Conservation (phyloP, 2,797 vertebrate genomes). For the Adelosebastes latens region DNA sequence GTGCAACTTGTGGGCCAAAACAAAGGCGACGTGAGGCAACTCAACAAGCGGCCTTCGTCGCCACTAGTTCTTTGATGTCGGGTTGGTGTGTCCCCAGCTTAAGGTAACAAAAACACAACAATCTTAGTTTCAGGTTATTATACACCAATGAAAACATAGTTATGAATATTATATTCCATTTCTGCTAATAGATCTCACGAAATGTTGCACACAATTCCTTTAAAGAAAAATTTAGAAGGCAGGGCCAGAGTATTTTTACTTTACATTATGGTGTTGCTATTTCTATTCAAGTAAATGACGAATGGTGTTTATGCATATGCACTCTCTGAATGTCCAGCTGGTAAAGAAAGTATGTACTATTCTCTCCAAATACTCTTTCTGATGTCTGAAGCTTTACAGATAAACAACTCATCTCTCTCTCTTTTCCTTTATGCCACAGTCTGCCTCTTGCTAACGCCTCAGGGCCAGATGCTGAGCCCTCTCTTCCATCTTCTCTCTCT, state of each 20-base stretch:
- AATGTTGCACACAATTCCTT: too few species aligned
- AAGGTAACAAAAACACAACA: too few species aligned
- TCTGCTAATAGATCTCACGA: too few species aligned
- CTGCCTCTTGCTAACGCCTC: constrained; percentile 46
- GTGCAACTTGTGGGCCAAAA: too few species aligned
- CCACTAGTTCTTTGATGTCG: too few species aligned
- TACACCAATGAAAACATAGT: too few species aligned
- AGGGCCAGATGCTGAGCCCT: constrained; percentile 51
- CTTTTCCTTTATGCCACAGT: constrained; percentile 20
- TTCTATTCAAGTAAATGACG: background rate
- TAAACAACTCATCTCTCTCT: constrained; percentile 38
- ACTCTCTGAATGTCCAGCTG: background rate
- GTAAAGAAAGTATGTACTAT: constrained; percentile 10
- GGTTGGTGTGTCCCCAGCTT: too few species aligned
- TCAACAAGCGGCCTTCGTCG: too few species aligned
- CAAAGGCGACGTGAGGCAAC: too few species aligned
- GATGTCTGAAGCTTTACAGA: constrained; percentile 37
- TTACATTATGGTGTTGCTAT: background rate
- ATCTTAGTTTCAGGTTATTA: too few species aligned
- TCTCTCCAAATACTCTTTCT: constrained; percentile 22
- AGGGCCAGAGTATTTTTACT: background rate
- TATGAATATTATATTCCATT: too few species aligned
- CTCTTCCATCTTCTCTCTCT: constrained; percentile 28
- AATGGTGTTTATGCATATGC: background rate
- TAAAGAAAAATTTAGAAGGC: background rate